Conservation (phyloP, 2,888 invertebrate species). For the Pharmacophagus antenor region DNA sequence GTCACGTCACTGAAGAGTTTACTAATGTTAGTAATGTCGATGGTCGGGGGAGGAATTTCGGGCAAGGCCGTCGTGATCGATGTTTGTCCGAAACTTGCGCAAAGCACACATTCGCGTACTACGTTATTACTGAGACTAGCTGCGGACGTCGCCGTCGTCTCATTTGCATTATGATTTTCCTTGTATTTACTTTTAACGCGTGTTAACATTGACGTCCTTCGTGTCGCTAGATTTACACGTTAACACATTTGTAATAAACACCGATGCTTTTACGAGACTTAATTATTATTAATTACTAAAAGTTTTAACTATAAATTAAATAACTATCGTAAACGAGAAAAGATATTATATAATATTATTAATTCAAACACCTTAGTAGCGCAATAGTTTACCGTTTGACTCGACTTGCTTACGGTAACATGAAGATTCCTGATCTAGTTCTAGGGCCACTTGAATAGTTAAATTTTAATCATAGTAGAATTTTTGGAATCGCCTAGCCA, state of each 20-base stretch:
- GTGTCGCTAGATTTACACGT: constrained; percentile 34
- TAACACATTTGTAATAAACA: constrained; percentile 32
- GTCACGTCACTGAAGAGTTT: constrained; percentile 33
- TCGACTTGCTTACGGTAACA: no score
- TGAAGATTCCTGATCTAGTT: no score
- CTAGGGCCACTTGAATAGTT: no score
- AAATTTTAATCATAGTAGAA: no score
- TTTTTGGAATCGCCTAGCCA: no score
- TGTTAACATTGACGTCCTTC: constrained; percentile 59
- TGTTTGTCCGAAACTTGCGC: constrained; percentile 62
- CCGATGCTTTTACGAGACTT: constrained; percentile 20
- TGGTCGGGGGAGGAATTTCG: constrained; percentile 61
- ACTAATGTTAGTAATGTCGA: constrained; percentile 34
- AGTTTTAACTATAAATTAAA: no score
- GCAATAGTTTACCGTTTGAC: no score
- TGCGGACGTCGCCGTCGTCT: constrained; percentile 39
- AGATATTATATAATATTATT: no score
- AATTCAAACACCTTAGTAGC: no score
- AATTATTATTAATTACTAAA: neutral
- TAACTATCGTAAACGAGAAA: no score
- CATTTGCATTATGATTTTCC: constrained; percentile 59
- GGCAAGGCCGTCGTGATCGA: constrained; percentile 71
- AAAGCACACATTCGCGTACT: constrained; percentile 44
- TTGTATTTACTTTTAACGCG: constrained; percentile 58
- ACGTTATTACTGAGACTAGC: constrained; percentile 16